Evolutionary conservation across 2,888 invertebrate genomes (phyloP), one percentile per base, ranked within the genome.

Genomic region (Chloroclysta siterata): DNA sequence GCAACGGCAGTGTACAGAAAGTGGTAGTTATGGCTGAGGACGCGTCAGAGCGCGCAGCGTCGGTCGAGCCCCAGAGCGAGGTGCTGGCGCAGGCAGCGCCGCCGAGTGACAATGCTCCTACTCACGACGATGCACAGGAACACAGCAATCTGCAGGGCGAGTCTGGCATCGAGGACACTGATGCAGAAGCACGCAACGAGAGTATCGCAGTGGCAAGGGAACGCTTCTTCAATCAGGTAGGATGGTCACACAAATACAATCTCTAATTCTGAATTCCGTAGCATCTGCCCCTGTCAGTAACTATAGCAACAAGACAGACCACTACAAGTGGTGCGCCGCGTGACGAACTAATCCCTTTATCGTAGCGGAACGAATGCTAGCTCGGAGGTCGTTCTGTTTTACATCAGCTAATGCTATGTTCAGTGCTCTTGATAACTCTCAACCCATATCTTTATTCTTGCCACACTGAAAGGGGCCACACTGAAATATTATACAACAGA

Each of bases 141-240:
- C 72, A 42, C 15, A 65, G 56, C 50, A 57, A 59, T 33, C 46
- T 33, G 5, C 73, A 60, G 69, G 72, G 70, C 51, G 74, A 77
- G 28, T 64, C 68, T n/a, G 74, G 69, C 60, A 73, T 64, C 6
- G 70, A 81, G 10, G 84, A 83, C 55, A 74, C 77, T 17, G 85
- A 87, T 72, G 80, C 76, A 66, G 65, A 65, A 14, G 80, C 85
- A 39, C 83, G 80, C 17, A 82, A 77, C 67, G 89, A 91, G 74
- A 89, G 86, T 73, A 88, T 89, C 76, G 88, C 93, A 28, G 84
- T 83, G 53, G 93, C 93, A 17, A 83, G 93, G 72, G 92, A 92
- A 77, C 85, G 92, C 67, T 93, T 93, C 80, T 92, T 93, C 69
- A 85, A 85, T 74, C 88, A 92, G 93, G 93, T 92, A 87, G 69